These are phyloP conservation scores for Drosophila buzzatii DNA, from an alignment of 2,888 invertebrate genomes.

Conservation along the genomic window DNA sequence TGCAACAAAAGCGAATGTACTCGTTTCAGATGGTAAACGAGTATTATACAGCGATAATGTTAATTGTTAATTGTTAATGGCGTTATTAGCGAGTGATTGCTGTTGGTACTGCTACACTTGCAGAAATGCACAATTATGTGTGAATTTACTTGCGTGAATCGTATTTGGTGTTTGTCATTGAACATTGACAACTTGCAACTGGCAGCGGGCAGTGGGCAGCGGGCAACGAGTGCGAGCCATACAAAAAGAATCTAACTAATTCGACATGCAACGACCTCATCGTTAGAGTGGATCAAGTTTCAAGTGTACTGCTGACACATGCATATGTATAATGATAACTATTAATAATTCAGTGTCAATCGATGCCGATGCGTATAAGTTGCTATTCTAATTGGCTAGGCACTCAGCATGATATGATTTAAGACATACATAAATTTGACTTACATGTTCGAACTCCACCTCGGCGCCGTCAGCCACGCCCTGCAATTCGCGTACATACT, in stretches of 20 bases:
- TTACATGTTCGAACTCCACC: slow-evolving; percentile 93
- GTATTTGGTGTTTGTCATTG: slow-evolving; percentile 68
- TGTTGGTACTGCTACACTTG: slow-evolving; percentile 33
- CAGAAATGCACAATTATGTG: slow-evolving; percentile 10
- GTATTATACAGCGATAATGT: background rate
- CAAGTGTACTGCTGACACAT: slow-evolving; percentile 25
- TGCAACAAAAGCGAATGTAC: background rate
- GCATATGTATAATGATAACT: slow-evolving; percentile 23
- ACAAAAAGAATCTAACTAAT: slow-evolving; percentile 4
- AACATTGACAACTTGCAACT: slow-evolving; percentile 32
- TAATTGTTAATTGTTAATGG: slow-evolving; percentile 11
- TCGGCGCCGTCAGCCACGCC: slow-evolving; percentile 93
- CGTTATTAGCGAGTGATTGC: slow-evolving; percentile 35
- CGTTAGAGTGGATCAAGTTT: slow-evolving; percentile 54
- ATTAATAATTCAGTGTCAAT: slow-evolving; percentile 38
- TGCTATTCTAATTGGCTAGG: slow-evolving; percentile 3
- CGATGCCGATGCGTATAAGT: slow-evolving; percentile 15
- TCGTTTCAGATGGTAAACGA: background rate
- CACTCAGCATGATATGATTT: background rate
- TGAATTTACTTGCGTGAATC: slow-evolving; percentile 5
- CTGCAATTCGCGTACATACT: slow-evolving; percentile 92
- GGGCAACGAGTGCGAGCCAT: slow-evolving; percentile 4
- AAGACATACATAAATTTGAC: slow-evolving; percentile 44
- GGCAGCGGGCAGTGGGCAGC: no score
- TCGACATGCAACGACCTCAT: slow-evolving; percentile 39